Percentiles rank a stretch among this genome's conserved stretches.
Evolutionary conservation across 2,113 vertebrate genomes (phyloP).

Genomic region (Marmota monax): DNA sequence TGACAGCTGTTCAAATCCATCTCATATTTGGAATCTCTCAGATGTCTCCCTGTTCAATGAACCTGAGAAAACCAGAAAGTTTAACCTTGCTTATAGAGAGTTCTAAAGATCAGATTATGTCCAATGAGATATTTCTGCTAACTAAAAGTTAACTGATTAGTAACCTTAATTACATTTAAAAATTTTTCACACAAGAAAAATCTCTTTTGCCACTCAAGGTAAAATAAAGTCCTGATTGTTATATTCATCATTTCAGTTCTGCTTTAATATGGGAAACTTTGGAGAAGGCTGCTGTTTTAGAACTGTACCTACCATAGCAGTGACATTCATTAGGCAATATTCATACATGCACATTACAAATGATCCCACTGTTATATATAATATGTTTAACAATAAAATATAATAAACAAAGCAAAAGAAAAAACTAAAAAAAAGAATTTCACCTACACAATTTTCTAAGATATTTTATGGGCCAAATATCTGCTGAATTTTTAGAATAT

Average conservation of each 20-base stretch:
- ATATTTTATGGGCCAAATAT: not conserved
- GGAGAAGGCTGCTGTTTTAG: not conserved
- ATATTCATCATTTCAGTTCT: not conserved
- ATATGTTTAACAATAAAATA: too few relatives aligned
- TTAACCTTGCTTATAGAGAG: not conserved
- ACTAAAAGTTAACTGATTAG: not conserved
- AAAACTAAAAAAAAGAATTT: not conserved
- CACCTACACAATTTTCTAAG: not conserved
- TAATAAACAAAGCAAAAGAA: too few relatives aligned
- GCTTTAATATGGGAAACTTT: not conserved
- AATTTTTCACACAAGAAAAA: not conserved
- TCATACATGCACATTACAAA: too few relatives aligned
- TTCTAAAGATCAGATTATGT: not conserved
- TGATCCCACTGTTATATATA: too few relatives aligned
- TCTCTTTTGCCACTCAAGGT: not conserved
- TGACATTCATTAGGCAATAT: too few relatives aligned
- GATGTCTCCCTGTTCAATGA: not conserved
- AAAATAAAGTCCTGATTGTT: not conserved
- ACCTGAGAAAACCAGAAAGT: not conserved
- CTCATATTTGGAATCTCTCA: not conserved
- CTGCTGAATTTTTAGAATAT: not conserved
- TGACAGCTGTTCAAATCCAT: not conserved
- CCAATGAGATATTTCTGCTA: not conserved
- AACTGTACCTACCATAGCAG: not conserved
- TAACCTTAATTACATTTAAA: not conserved